Evolutionary conservation across 2,797 vertebrate genomes (phyloP).

Genomic region (Esox masquinongy): DNA sequence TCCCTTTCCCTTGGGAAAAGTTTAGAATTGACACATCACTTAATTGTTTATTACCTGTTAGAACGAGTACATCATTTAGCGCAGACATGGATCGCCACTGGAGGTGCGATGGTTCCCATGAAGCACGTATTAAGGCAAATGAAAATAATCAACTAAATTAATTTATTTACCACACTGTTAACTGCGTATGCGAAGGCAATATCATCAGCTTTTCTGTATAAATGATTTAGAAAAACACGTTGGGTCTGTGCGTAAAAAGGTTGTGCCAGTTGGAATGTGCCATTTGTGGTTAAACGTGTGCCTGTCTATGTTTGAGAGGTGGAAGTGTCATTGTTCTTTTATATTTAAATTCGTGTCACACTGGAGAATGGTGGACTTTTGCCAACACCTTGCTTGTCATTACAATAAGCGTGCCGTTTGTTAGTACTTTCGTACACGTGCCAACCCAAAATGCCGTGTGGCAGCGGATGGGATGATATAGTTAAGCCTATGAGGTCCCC

Average conservation of each 20-base stretch:
- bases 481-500: background rate
- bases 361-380: background rate
- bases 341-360: background rate
- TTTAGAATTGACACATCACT: background rate
- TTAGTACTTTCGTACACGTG: slow-evolving; percentile 3
- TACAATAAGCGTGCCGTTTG: slow-evolving; percentile 15
- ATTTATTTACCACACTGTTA: background rate
- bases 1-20: slow-evolving; percentile 15
- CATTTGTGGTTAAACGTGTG: background rate
- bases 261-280: too few species aligned
- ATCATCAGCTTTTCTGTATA: background rate
- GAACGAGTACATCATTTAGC: slow-evolving; percentile 9
- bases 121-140: background rate
- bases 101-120: slow-evolving; percentile 1
- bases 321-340: background rate
- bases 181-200: background rate
- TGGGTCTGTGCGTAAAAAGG: background rate
- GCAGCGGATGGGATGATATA: background rate
- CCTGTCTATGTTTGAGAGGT: too few species aligned
- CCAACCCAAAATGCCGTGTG: background rate
- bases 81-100: background rate
- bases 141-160: background rate
- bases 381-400: background rate
- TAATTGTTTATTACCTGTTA: slow-evolving; percentile 12
- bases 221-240: background rate